phyloP scores from a whole-genome alignment of 1,140 invertebrate species.

The Calycopis cecrops region DNA sequence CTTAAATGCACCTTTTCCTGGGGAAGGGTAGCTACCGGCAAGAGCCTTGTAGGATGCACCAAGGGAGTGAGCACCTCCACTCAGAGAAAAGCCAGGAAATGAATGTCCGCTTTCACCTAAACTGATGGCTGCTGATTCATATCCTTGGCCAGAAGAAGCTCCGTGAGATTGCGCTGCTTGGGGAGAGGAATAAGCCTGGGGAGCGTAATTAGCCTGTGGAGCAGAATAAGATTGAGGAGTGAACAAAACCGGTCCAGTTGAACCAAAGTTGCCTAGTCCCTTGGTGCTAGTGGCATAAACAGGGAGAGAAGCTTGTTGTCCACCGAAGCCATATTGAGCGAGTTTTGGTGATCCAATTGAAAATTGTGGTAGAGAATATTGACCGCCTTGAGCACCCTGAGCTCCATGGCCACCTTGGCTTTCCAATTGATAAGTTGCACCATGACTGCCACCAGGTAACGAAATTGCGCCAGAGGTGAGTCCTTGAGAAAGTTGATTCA shows the following conservation, averaged over 20 bases:
- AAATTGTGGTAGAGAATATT: conserved; percentile 36
- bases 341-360: conserved; percentile 42
- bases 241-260: conserved; percentile 61
- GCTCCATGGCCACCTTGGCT: conserved; percentile 32
- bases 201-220: too few relatives aligned
- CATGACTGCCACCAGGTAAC: conserved; percentile 37
- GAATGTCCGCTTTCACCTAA: conserved; percentile 34
- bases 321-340: conserved; percentile 39
- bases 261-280: conserved; percentile 52
- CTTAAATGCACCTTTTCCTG: conserved; percentile 56
- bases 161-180: conserved; percentile 37
- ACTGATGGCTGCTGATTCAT: conserved; percentile 32
- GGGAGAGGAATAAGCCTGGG: too few relatives aligned
- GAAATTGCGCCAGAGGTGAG: conserved; percentile 49
- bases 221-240: conserved; percentile 41
- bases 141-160: conserved; percentile 40
- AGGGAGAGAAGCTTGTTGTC: conserved; percentile 33
- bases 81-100: conserved; percentile 29
- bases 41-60: conserved; percentile 42
- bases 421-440: conserved; percentile 33
- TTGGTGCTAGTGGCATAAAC: conserved; percentile 55
- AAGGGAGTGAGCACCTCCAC: conserved; percentile 26
- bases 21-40: conserved; percentile 34
- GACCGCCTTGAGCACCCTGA: conserved; percentile 24
- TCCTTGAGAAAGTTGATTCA: conserved; percentile 58